Evolutionary conservation across 2,113 vertebrate species (phyloP), one percentile per base, ranked within the genome.

Genomic region (Oreochromis niloticus): DNA sequence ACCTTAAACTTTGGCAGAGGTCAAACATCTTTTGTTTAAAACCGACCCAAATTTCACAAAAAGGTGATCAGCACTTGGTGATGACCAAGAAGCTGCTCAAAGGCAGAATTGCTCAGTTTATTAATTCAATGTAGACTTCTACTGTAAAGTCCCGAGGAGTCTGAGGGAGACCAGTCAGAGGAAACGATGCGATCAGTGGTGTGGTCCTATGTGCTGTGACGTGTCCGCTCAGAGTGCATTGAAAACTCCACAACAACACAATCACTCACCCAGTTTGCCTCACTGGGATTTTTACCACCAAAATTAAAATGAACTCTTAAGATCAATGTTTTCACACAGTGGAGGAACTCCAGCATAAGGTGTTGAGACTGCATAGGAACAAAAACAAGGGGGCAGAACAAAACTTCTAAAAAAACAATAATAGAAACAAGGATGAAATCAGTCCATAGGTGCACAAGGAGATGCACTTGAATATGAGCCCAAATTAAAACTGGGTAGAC

Each of bases 201-300:
- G 66, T 43, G n/a, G 59, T 63, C 34, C 19, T 36, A 63, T 63
- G 59, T 71, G 12, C 36, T n/a, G 6, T 24, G 6, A 68, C 8
- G 63, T 14, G 39, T 73, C 39, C 1, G 13, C n/a, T 8, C 19
- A 5, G 36, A 41, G 36, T 9, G 63, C 63, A 41, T 13, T 41
- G 61, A 39, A 66, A 66, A 39, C 34, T 41, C 68, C 22, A 24
- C 3, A 73, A 24, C 68, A 27, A 43, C 0, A 0, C 3, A 1
- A 4, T 0, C n/a, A 6, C 24, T 27, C 13, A 16, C 3, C 68
- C 9, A 3, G 27, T 46, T 73, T 73, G 7, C 13, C 8, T 36
- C 39, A 1, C 39, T 27, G 22, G 39, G 1, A 71, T 22, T 71
- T 43, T 71, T 8, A 39, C 1, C 19, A 3, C 19, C 6, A 0